A percentile compares a stretch with the other conserved stretches of the same genome.
These are phyloP conservation scores for Phymorhynchus buccinoides DNA, from an alignment of 1,140 invertebrate species.

Conservation along the genomic window DNA sequence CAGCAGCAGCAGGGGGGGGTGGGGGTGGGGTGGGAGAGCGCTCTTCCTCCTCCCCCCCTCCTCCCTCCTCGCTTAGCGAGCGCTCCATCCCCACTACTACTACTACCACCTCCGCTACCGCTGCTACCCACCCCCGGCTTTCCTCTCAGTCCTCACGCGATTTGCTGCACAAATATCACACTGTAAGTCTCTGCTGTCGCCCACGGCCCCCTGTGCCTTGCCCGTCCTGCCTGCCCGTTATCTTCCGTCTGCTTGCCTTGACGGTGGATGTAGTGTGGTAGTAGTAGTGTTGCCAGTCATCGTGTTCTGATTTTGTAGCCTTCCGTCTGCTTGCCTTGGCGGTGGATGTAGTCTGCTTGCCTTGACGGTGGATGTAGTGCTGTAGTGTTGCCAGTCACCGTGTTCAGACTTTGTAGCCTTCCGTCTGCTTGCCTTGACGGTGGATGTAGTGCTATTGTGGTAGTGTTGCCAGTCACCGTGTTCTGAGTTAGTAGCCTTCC, in stretches of 20 bases:
- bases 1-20: too few species aligned
- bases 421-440: too few species aligned
- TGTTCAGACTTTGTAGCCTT: too few species aligned
- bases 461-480: too few species aligned
- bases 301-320: background rate
- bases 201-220: too few species aligned
- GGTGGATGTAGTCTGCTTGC: background rate
- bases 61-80: slow-evolving; percentile 84
- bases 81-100: slow-evolving; percentile 87
- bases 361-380: too few species aligned
- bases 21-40: slow-evolving; percentile 54
- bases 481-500: too few species aligned
- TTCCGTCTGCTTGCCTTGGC: background rate
- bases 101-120: too few species aligned
- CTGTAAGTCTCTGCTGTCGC: slow-evolving; percentile 81
- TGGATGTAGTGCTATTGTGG: too few species aligned
- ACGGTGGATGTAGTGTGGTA: too few species aligned
- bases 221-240: background rate
- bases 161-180: slow-evolving; percentile 86
- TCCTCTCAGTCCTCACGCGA: slow-evolving; percentile 78
- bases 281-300: background rate
- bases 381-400: too few species aligned
- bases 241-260: background rate
- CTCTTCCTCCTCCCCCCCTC: slow-evolving; percentile 85
- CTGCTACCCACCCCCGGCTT: too few species aligned